These are phyloP conservation scores for Caenorhabditis elegans DNA, from an alignment of 1,140 invertebrate species.

Conservation along the genomic window DNA sequence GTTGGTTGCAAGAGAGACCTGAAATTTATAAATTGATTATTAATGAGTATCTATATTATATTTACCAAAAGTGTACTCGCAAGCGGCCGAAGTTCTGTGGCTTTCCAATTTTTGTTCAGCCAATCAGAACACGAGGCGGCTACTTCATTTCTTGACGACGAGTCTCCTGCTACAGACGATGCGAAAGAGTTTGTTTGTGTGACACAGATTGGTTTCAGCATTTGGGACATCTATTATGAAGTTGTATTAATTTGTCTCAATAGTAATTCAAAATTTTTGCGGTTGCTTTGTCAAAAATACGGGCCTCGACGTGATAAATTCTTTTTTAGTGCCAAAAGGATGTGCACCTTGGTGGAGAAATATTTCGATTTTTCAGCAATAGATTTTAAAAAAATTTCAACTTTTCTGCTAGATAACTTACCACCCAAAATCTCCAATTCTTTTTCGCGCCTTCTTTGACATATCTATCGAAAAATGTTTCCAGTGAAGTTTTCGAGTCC, in stretches of 20 bases:
- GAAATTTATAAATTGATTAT: background rate
- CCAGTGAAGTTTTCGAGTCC: conserved; percentile 36
- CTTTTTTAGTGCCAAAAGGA: no score
- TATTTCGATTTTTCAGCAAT: no score
- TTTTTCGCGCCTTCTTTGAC: conserved; percentile 42
- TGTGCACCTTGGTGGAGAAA: no score
- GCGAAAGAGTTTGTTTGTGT: conserved; percentile 4
- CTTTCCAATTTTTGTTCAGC: conserved; percentile 31
- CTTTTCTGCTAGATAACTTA: conserved; percentile 10
- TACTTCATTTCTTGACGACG: conserved; percentile 8
- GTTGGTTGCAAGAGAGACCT: conserved; percentile 45
- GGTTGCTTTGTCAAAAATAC: no score
- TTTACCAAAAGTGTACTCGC: conserved; percentile 36
- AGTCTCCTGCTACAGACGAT: conserved; percentile 1
- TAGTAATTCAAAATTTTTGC: background rate
- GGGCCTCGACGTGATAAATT: no score
- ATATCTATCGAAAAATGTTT: conserved; percentile 49
- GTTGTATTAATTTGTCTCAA: background rate
- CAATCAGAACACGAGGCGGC: conserved; percentile 34
- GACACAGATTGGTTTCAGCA: conserved; percentile 32
- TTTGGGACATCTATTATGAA: background rate
- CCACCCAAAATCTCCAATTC: conserved; percentile 51
- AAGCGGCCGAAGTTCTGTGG: conserved; percentile 16
- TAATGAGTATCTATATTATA: background rate
- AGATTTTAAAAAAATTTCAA: no score